Evolutionary conservation across 2,888 invertebrate genomes (phyloP), one percentile per base, ranked within the genome.

Genomic region (Trichogramma dendrolimi): DNA sequence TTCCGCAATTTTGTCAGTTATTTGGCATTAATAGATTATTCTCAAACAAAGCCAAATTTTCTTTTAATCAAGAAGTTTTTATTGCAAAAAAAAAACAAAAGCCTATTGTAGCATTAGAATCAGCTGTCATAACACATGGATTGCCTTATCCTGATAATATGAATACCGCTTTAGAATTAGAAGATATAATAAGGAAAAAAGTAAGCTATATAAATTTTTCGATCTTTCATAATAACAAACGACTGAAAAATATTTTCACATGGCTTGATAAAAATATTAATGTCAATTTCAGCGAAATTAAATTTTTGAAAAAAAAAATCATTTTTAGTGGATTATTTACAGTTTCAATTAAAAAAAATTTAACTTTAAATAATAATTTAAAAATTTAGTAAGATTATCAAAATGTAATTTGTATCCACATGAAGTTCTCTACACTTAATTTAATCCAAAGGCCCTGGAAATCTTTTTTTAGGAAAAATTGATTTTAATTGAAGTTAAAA

Each of bases 91-190:
- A 61, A 4, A 54, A 44, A 27, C 27, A 11, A 27, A 44, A 49
- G 67, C 91, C 96, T 6, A 84, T 98, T 63, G 95, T 99, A 14
- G 96, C 97, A 2, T 81, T 99, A 69, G 99, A 99, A 83, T 96
- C 96, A 6, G 95, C 99, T 1, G 96, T 99, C 66, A 93, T 99
- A 64, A 97, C 97, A 1, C 98, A 99, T 81, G 99, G 99, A 49
- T 94, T 99, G 92, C 96, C 97, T 0, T 91, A 87, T 80, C 98
- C 98, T 0, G 83, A 90, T 57, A 99, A 99, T 81, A 81, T 95
- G 55, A 82, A 90, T 68, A 96, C 94, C 43, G 96, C 96, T 4
- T 63, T 86, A 48, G 83, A 86, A 74, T 91, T 96, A 1, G 94
- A 97, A 80, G 80, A 86, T 57, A 85, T 90, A 64, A 86, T 98